Base-by-base conservation (phyloP, 2,888 invertebrate species). In the Galerucella calmariensis region DNA sequence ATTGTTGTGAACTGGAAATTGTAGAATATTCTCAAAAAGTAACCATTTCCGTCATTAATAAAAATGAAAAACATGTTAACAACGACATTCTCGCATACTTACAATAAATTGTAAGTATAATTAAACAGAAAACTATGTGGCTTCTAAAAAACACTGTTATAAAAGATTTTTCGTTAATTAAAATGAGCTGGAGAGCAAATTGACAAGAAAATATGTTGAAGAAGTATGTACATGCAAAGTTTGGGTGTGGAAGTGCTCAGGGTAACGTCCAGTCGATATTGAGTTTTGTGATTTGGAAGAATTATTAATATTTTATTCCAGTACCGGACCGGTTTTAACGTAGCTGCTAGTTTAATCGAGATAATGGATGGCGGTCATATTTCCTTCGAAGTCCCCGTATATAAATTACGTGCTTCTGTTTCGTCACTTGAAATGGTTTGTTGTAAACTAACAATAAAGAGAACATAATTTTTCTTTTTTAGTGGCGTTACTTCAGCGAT, bases 151-250 rank as follows among this genome's bases (percentile, higher is more conserved):
- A 14, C 11, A 11, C 61, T 12, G 14, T 35, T 35, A 12, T 35
- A n/a, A 62, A 56, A 27, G 62, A 27, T 62, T 59, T 68, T 59
- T 68, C 58, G 35, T 68, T 68, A 59, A 68, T 68, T 68, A 59
- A 46, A 67, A 56, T 58, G 16, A 35, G 56, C 27, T 48, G 56
- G 59, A 41, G 44, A 59, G 68, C 59, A 68, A 59, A 68, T 68
- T 59, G 9, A 41, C 12, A 44, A 24, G 68, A 68, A 68, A 68
- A 59, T 53, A 53, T 53, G 59, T 68, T 44, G 2, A 68, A 68
- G 68, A 68, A 68, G 53, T 59, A 41, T 59, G 53, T 46, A 46
- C 68, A 68, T 68, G 68, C 68, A 68, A 68, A 68, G 24, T 68
- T 44, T 68, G 46, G 68, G 68, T 44, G 68, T 46, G 59, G 44